Evolutionary conservation across 2,888 invertebrate species (phyloP).

Genomic region (Beris chalybata): DNA sequence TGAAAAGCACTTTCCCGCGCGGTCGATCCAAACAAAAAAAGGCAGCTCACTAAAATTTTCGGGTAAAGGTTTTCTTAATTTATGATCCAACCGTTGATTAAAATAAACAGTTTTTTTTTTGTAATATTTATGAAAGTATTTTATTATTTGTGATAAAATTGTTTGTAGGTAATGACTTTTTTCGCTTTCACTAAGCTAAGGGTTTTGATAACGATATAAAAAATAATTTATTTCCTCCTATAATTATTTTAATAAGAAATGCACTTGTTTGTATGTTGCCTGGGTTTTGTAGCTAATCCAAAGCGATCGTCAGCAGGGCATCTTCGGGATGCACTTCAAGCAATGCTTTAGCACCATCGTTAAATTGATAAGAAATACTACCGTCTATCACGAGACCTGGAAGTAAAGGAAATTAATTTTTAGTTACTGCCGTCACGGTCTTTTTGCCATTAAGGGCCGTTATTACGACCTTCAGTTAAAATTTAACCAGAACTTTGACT

Average conservation of each 20-base stretch:
- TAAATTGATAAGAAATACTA: conserved; percentile 89
- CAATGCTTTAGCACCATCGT: conserved; percentile 86
- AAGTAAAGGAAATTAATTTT: conserved; percentile 27
- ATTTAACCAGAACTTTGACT: no score
- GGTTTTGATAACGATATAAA: not conserved
- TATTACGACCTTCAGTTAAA: no score
- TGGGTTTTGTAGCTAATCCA: conserved; percentile 47
- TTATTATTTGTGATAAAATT: not conserved
- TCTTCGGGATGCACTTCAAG: conserved; percentile 86
- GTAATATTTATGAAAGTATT: not conserved
- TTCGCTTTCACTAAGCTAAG: not conserved
- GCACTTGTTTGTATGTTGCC: not conserved
- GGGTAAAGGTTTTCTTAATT: not conserved
- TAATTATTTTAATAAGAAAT: not conserved
- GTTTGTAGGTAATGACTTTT: not conserved
- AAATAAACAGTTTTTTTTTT: not conserved
- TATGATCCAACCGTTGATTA: not conserved
- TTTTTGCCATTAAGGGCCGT: no score
- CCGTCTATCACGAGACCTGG: conserved; percentile 91
- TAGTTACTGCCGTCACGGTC: no score
- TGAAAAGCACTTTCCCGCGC: no score
- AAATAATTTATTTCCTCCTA: not conserved
- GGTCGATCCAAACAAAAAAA: no score
- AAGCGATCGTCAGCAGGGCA: conserved; percentile 75
- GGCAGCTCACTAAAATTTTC: no score